Base-by-base conservation (phyloP, 2,888 invertebrate genomes). In the Lepidonotus clava region DNA sequence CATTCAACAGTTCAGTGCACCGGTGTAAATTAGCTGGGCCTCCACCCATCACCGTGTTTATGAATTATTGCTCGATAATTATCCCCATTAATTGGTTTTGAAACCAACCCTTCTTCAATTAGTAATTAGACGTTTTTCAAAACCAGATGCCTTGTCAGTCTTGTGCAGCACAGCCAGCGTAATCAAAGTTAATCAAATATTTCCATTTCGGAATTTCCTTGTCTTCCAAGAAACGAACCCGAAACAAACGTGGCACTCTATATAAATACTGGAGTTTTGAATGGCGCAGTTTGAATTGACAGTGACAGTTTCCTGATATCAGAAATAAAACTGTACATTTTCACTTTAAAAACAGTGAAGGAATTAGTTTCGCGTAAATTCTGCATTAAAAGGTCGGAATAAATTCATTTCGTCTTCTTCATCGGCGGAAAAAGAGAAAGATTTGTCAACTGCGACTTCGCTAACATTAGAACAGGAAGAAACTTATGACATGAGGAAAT, bases 91-190 rank as follows among this genome's bases (percentile, higher is more conserved):
- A 66, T 66, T 32, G 28, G 1, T 66, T 8, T 66, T 66, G 28
- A 66, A 66, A 28, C 2, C 66, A 66, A 66, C 5, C 66, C 66
- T 66, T 32, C 66, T 24, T 66, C 66, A 4, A 28, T 66, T 66
- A 6, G 32, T 66, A 66, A 66, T 66, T 66, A 28, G 66, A 66
- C 32, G 66, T 24, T 24, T 66, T 66, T 24, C 14, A 11, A 4
- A 24, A 32, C 66, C 66, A 66, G 66, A 66, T 66, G 66, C 2
- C 66, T 32, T 66, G 66, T 66, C 66, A 66, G 32, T 24, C 66
- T 2, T 4, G 1, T 1, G 66, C 21, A 32, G 21, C 32, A 32
- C 11, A 24, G 11, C 28, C 11, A 28, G 5, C n/a, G 2, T 66
- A 66, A 66, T 66, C 5, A 24, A 24, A 66, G 32, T 66, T 66